phyloP scores from a whole-genome alignment of 92 coral and sea anemone species.

The Porites divaricata region DNA sequence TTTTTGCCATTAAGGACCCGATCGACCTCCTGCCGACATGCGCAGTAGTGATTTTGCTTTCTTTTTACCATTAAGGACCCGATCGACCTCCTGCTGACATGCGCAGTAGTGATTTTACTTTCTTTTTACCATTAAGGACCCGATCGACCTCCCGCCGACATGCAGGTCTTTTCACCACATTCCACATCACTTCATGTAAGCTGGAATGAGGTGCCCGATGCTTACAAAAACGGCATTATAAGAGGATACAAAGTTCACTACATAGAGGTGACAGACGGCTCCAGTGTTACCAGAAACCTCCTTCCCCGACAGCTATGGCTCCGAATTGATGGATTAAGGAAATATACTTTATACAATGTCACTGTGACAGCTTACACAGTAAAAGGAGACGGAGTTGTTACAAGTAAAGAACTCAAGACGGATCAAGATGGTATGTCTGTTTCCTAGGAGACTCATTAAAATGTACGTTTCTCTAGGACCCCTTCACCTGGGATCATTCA shows the following conservation, averaged over 20 bases:
- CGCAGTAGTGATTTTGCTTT: not conserved
- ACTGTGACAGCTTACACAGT: constrained; percentile 66
- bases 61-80: constrained; percentile 40
- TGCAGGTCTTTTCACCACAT: constrained; percentile 42
- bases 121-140: constrained; percentile 38
- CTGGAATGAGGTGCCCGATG: constrained; percentile 71
- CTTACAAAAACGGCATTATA: constrained; percentile 75
- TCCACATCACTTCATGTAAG: constrained; percentile 56
- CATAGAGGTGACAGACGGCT: constrained; percentile 21
- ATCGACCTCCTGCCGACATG: constrained; percentile 40
- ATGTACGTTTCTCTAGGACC: no score
- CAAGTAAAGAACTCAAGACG: constrained; percentile 41
- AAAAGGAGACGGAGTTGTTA: constrained; percentile 71
- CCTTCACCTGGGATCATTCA: no score
- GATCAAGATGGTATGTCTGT: constrained; percentile 78
- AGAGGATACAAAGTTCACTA: constrained; percentile 64
- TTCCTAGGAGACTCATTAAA: not conserved
- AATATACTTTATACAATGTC: constrained; percentile 47
- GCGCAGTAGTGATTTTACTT: not conserved
- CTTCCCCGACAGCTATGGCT: constrained; percentile 21
- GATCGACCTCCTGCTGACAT: constrained; percentile 48
- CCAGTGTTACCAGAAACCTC: constrained; percentile 18
- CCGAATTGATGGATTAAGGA: constrained; percentile 57
- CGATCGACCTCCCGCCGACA: constrained; percentile 52
- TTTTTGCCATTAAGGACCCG: constrained; percentile 42